Base-by-base conservation (phyloP, 2,797 vertebrate genomes). In the Betta splendens region DNA sequence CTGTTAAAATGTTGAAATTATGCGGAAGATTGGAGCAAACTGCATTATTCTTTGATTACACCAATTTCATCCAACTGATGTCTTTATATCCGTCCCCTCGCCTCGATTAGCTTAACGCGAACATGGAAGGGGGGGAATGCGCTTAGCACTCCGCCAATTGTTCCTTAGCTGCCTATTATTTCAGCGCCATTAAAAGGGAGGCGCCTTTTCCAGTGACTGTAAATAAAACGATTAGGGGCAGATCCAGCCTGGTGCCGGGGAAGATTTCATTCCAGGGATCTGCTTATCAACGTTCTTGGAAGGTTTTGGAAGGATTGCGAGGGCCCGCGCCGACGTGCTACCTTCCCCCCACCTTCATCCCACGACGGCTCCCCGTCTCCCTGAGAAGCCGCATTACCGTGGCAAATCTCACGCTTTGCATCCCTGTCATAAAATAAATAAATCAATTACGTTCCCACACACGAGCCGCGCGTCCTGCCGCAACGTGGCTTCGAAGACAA, bases 101-200 rank as follows among this genome's bases (percentile, higher is more conserved):
- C 80, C 84, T 93, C 93, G 92, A 95, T 92, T 92, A 94, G 90
- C 67, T 80, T 94, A 94, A 97, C 95, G 92, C 93, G 93, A 94
- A 96, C 96, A 95, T 94, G 90, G 85, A 85, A 86, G 65, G 80
- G 78, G n/a, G 77, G 91, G 85, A 85, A 89, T 89, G 90, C 72
- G 89, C 89, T 92, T 91, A 92, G 90, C 88, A 92, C 91, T 87
- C 85, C 90, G 89, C 89, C 80, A 85, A 92, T 92, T 92, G 92
- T 92, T 92, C 91, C 87, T 91, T 35, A 26, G 84, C 87, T 82
- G 85, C 89, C 91, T 92, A 90, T 93, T 92, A 92, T 92, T 91
- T 90, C 88, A 55, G 79, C 63, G 32, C 89, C 90, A 91, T 92
- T 93, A 91, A 87, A 90, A 85, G 75, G 66, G 87, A 91, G 89